Evolutionary conservation across 2,113 vertebrate genomes (phyloP).

Genomic region (Tonatia bakeri): DNA sequence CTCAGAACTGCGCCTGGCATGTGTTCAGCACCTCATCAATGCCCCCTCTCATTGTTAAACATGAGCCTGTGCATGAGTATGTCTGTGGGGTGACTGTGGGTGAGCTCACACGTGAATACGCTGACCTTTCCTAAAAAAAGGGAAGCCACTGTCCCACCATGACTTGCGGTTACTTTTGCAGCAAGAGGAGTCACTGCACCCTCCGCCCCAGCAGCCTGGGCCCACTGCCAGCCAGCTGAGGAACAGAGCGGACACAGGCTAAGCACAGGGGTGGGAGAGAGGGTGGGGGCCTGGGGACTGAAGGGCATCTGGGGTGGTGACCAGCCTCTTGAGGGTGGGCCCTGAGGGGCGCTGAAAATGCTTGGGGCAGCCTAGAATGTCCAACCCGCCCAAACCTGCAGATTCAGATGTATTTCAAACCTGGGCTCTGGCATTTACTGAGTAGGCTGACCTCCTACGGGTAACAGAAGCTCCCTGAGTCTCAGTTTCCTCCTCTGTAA

Average conservation of each 20-base stretch:
- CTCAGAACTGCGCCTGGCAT: neutral
- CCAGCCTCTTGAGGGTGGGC: neutral
- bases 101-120: neutral
- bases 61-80: fast-evolving
- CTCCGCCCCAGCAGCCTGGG: neutral
- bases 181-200: neutral
- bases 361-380: neutral
- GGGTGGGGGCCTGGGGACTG: neutral
- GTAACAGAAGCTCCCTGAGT: too few relatives aligned
- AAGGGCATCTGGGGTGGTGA: neutral
- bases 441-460: fast-evolving
- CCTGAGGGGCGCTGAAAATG: neutral
- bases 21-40: fast-evolving
- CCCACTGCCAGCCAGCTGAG: neutral
- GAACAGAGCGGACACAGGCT: neutral
- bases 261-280: neutral
- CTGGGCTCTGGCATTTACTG: neutral
- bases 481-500: neutral
- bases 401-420: neutral
- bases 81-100: neutral
- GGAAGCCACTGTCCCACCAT: neutral
- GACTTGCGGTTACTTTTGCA: neutral
- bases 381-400: neutral
- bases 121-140: neutral
- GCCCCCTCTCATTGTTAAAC: neutral